Conservation (phyloP, 2,888 invertebrate species). For the Pachliopta kotzebuea region DNA sequence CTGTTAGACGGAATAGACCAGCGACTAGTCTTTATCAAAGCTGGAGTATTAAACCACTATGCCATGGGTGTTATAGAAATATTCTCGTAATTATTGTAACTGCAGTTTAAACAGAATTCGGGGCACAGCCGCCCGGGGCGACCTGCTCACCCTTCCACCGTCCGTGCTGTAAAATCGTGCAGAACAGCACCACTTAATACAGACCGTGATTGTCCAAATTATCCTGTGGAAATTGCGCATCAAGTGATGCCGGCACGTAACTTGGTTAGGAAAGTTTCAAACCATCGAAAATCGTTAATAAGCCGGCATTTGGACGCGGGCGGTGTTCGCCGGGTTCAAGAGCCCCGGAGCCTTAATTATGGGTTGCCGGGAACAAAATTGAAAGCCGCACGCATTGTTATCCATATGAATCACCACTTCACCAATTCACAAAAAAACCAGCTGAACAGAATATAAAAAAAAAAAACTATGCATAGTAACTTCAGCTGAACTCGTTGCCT, state of each 20-base stretch:
- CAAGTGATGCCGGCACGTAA: constrained; percentile 8
- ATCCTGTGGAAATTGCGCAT: constrained; percentile 13
- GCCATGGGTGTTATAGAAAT: neutral
- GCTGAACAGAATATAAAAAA: constrained; percentile 7
- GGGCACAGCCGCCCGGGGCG: constrained; percentile 6
- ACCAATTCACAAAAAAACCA: constrained; percentile 13
- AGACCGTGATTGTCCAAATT: constrained; percentile 21
- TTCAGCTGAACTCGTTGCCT: constrained; percentile 89
- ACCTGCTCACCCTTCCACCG: neutral
- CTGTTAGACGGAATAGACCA: no score
- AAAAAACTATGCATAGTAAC: neutral
- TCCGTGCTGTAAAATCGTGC: constrained; percentile 13
- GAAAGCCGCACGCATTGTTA: constrained; percentile 21
- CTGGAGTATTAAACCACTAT: no score
- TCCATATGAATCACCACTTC: constrained; percentile 16
- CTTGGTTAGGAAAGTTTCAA: constrained; percentile 9
- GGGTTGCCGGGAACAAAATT: constrained; percentile 18
- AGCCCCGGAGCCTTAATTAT: constrained; percentile 27
- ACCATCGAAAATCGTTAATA: constrained; percentile 15
- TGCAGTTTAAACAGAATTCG: neutral
- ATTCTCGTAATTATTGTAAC: neutral
- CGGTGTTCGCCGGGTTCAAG: constrained; percentile 22
- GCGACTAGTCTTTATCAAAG: no score
- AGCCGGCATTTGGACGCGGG: neutral
- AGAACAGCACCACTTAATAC: constrained; percentile 19